Evolutionary conservation across 2,113 vertebrate species (phyloP).

Genomic region (Dolichotis patagonum): DNA sequence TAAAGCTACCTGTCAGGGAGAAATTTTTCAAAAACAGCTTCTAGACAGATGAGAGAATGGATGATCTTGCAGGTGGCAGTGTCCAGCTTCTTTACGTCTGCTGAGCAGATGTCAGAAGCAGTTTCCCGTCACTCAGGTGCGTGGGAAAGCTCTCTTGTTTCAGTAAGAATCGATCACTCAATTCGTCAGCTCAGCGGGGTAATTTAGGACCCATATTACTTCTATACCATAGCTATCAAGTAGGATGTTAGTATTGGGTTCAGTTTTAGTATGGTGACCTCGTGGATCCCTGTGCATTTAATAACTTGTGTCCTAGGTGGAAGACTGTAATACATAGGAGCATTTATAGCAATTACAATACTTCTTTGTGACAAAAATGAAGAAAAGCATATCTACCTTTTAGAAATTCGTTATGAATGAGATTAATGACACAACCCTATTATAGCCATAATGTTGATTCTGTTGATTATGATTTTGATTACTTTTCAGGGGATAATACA

Average conservation of each 20-base stretch:
- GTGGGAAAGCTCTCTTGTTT: neutral
- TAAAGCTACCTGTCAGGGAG: neutral
- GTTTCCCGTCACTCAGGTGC: neutral
- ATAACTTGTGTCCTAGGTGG: neutral
- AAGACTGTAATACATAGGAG: neutral
- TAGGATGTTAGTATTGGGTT: neutral
- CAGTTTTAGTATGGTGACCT: neutral
- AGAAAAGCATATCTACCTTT: neutral
- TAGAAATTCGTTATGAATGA: neutral
- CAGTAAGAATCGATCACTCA: neutral
- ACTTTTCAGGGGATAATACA: neutral
- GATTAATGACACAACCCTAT: conserved; percentile 22
- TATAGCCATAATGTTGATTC: neutral
- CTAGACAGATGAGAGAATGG: neutral
- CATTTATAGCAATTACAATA: too few relatives aligned
- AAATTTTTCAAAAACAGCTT: neutral
- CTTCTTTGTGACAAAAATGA: neutral
- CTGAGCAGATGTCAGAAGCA: neutral
- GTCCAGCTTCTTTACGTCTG: neutral
- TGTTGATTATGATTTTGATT: neutral
- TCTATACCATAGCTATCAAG: neutral
- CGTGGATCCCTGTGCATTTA: neutral
- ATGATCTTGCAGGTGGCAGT: neutral
- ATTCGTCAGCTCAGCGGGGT: neutral
- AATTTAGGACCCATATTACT: neutral